Evolutionary conservation across 2,888 invertebrate genomes (phyloP).

Genomic region (Empis stercorea): DNA sequence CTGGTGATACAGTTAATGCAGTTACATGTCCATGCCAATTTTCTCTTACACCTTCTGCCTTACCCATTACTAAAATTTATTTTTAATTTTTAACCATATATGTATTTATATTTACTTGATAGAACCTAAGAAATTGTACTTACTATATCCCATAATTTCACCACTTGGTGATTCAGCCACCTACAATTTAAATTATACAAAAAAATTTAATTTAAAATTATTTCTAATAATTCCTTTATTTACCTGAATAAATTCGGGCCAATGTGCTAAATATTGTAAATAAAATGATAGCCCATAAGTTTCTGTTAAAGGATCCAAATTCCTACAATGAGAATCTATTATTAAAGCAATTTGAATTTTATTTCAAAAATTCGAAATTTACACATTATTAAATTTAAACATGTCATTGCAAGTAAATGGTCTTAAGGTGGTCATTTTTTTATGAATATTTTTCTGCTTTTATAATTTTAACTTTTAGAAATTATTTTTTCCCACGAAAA

Average conservation of each 20-base stretch:
- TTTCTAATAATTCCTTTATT: too few species aligned
- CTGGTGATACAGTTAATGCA: slow-evolving; percentile 90
- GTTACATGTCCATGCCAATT: slow-evolving; percentile 99
- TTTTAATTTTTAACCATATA: too few species aligned
- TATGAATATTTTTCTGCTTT: too few species aligned
- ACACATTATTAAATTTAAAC: slow-evolving; percentile 92
- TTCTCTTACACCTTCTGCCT: slow-evolving; percentile 90
- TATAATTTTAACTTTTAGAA: too few species aligned
- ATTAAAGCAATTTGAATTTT: neutral
- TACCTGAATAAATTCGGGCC: slow-evolving; percentile 98
- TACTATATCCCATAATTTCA: slow-evolving; percentile 98
- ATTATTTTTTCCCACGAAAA: too few species aligned
- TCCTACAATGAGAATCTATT: slow-evolving; percentile 46
- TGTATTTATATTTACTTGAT: too few species aligned
- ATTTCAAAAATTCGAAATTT: slow-evolving; percentile 38
- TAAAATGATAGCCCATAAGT: slow-evolving; percentile 94
- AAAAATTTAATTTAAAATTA: too few species aligned
- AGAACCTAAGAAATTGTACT: too few species aligned
- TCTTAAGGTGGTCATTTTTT: slow-evolving; percentile 79
- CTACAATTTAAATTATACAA: too few species aligned
- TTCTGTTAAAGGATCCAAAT: slow-evolving; percentile 93
- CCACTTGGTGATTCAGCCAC: slow-evolving; percentile 85
- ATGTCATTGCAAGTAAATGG: slow-evolving; percentile 91
- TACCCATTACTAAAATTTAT: slow-evolving; percentile 89
- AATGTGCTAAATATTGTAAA: slow-evolving; percentile 92